Base-by-base conservation (phyloP, 2,797 vertebrate genomes). In the Chromobotia macracanthus region DNA sequence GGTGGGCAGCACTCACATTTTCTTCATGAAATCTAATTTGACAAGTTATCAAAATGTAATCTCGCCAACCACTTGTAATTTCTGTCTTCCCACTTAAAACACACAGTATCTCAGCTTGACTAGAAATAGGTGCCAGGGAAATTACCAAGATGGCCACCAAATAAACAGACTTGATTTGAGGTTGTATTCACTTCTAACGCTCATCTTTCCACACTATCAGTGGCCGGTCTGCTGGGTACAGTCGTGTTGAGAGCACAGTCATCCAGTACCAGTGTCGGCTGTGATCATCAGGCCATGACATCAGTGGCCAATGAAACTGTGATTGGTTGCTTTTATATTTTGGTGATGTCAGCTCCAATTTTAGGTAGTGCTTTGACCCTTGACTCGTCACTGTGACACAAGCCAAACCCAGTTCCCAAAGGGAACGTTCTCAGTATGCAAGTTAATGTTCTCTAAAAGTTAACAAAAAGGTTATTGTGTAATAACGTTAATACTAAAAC, bases 311-410 rank as follows among this genome's bases (percentile, higher is more conserved):
- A 92, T 92, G 91, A 92, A 93, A 92, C 89, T 91, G 91, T 93
- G 92, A 94, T 93, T 92, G 92, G 92, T 92, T 91, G 91, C 93
- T 92, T 93, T 94, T 92, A 92, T 92, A 93, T 94, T 94, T 93
- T 91, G 91, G 89, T 86, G 89, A 88, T 91, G 92, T 94, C 93
- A 93, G 90, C 91, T 93, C 89, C 89, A 90, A 92, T 94, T 91
- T 91, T 88, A 93, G 91, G 87, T 83, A 88, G 88, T 89, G 84
- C 67, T 55, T 84, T 90, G 41, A 11, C 73, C 91, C 90, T 85
- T 86, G 92, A 80, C 50, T 88, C 73, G 85, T 84, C 86, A 77
- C 85, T 84, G 86, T 92, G 92, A 93, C 92, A 91, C 88, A 89
- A 89, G 88, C 89, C 88, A n/a, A n/a, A n/a, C n/a, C 28, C n/a